A percentile compares a stretch with the other conserved stretches of the same genome.
These are phyloP conservation scores for mouse (Mus musculus) DNA, from an alignment of 2,113 vertebrate genomes.

Conservation along the genomic window GRCm39 chr12:30180001-30180500, in stretches of 20 bases:
- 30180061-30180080: not conserved
- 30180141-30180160: not conserved
- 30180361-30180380: not conserved
- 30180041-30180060: not conserved
- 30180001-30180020: not conserved
- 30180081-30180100: too few relatives aligned
- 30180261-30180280: not conserved
- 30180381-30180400: rapidly evolving
- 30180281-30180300: too few relatives aligned
- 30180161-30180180: not conserved
- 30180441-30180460: not conserved
- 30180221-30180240: not conserved
- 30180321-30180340: not conserved
- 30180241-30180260: not conserved
- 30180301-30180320: not conserved
- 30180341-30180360: not conserved
- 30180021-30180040: not conserved
- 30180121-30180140: not conserved
- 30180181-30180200: too few relatives aligned
- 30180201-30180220: not conserved
- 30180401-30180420: rapidly evolving
- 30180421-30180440: not conserved
- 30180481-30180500: not conserved
- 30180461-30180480: not conserved
- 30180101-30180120: not conserved